A percentile compares a stretch with the other conserved stretches of the same genome.
Conservation (phyloP, 2,113 vertebrate species). For the Typhlomys cinereus region DNA sequence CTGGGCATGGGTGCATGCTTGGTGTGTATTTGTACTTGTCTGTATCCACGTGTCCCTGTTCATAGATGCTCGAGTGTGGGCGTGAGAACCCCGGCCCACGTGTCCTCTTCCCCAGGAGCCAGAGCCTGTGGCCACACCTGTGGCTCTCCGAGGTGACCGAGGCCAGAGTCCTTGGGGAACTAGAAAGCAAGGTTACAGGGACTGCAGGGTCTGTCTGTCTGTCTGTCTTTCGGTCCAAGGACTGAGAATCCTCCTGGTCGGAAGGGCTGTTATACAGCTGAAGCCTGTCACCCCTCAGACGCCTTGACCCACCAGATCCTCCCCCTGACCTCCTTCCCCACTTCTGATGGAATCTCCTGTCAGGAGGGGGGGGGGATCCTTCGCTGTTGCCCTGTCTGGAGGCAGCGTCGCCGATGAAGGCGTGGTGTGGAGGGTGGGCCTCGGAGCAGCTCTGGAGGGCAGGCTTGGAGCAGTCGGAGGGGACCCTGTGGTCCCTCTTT, state of each 20-base stretch:
- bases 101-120: background rate
- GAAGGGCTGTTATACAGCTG: background rate
- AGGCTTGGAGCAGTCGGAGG: background rate
- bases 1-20: constrained; percentile 80
- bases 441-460: background rate
- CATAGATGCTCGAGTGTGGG: constrained; percentile 14
- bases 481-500: background rate
- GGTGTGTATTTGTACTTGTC: constrained; percentile 68
- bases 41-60: constrained; percentile 59
- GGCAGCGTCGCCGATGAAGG: background rate
- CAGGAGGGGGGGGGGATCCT: background rate
- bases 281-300: background rate
- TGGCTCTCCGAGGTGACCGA: background rate
- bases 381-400: background rate
- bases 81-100: background rate
- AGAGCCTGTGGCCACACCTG: background rate
- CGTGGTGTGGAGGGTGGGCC: constrained; percentile 33
- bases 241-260: constrained; percentile 28
- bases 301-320: background rate
- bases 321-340: background rate
- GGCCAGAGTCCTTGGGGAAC: constrained; percentile 2
- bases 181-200: background rate
- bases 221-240: constrained; percentile 61
- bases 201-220: constrained; percentile 43
- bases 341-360: background rate